These are phyloP conservation scores for Papilio dardanus DNA, from an alignment of 1,140 invertebrate genomes.

Conservation along the genomic window DNA sequence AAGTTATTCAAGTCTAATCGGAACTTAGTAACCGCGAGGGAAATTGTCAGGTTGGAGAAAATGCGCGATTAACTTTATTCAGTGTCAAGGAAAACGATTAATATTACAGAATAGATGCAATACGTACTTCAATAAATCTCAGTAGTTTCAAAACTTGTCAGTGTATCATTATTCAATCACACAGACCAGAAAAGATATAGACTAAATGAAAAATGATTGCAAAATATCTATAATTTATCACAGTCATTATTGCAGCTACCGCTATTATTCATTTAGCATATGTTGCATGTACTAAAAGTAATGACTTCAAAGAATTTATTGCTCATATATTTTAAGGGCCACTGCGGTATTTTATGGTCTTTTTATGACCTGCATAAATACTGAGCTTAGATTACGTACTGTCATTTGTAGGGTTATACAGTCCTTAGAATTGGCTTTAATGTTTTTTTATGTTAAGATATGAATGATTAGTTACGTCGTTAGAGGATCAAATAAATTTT, in stretches of 20 bases:
- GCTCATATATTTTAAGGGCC: conserved; percentile 12
- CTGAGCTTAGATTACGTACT: neutral
- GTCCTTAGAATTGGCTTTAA: neutral
- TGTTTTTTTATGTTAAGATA: neutral
- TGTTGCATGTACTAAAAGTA: conserved; percentile 17
- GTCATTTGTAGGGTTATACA: neutral
- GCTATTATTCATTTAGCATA: conserved; percentile 28
- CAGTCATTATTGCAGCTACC: neutral
- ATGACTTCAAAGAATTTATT: conserved; percentile 12
- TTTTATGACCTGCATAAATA: conserved; percentile 11
- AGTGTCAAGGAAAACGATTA: neutral
- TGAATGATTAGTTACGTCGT: too few species aligned
- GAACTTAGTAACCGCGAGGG: neutral
- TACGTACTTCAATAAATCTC: neutral
- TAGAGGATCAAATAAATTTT: too few species aligned
- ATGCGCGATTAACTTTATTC: neutral
- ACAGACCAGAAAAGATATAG: neutral
- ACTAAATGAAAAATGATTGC: conserved; percentile 15
- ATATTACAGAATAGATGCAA: neutral
- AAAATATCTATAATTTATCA: conserved; percentile 2
- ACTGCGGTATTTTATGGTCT: conserved; percentile 8
- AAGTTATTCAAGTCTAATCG: neutral
- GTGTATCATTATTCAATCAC: neutral
- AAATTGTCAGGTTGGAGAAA: neutral
- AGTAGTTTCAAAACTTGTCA: neutral